These are phyloP conservation scores for Miltochrista miniata DNA, from an alignment of 2,888 invertebrate species.

Conservation along the genomic window DNA sequence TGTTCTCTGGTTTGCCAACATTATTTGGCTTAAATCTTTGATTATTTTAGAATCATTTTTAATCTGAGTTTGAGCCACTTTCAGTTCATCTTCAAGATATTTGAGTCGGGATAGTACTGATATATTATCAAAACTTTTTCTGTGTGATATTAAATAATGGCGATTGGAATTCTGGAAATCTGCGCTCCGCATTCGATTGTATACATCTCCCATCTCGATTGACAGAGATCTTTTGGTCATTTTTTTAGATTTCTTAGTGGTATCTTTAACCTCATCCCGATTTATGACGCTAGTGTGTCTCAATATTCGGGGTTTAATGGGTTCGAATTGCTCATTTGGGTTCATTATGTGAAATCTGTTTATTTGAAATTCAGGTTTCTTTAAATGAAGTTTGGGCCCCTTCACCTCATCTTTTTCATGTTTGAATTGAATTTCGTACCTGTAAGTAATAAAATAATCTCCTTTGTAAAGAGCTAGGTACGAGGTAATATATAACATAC, in stretches of 20 bases:
- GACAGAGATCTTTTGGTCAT: not conserved
- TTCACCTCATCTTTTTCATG: not conserved
- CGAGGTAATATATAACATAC: not conserved
- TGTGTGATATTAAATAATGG: not conserved
- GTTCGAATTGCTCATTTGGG: not conserved
- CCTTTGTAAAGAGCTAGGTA: too few relatives aligned
- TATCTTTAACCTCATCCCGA: not conserved
- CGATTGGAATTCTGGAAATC: not conserved
- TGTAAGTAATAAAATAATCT: not conserved
- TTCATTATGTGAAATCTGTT: not conserved
- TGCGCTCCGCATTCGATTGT: not conserved
- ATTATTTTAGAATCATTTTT: slow-evolving; percentile 1
- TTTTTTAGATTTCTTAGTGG: not conserved
- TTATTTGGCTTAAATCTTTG: not conserved
- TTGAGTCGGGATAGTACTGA: not conserved
- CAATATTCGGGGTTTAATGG: not conserved
- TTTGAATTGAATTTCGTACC: slow-evolving; percentile 1
- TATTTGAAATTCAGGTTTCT: slow-evolving; percentile 2
- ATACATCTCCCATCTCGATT: not conserved
- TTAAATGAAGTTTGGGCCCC: not conserved
- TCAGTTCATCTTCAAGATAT: not conserved
- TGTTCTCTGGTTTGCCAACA: not conserved
- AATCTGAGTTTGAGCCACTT: not conserved
- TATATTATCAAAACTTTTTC: not conserved
- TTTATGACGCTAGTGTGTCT: not conserved